These are phyloP conservation scores for Anoplophora glabripennis DNA, from an alignment of 1,140 invertebrate species.

Conservation along the genomic window DNA sequence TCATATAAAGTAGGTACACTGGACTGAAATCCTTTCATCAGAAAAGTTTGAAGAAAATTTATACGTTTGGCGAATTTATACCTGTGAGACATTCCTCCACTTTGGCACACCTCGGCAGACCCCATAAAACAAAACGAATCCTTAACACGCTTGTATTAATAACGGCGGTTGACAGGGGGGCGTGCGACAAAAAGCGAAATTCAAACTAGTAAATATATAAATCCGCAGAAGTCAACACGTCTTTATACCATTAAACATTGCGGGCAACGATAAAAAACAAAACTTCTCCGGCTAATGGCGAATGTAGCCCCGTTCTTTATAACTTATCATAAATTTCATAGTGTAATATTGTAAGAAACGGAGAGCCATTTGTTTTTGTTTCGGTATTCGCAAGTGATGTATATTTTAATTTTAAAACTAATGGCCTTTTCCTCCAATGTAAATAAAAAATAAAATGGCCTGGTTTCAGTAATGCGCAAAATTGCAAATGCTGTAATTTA, in stretches of 20 bases:
- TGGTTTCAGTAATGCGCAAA: slow-evolving; percentile 2
- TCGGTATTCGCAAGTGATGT: slow-evolving; percentile 40
- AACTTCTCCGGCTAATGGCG: slow-evolving; percentile 22
- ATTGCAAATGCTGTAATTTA: slow-evolving; percentile 8
- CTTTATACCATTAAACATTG: slow-evolving; percentile 12
- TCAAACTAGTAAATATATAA: slow-evolving; percentile 12
- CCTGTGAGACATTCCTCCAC: too few relatives aligned
- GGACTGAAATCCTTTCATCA: too few relatives aligned
- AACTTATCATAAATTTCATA: slow-evolving; percentile 42
- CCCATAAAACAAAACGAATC: too few relatives aligned
- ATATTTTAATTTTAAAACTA: slow-evolving; percentile 44
- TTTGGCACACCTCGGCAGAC: too few relatives aligned
- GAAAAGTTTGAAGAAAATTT: too few relatives aligned
- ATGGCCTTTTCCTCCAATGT: slow-evolving; percentile 21
- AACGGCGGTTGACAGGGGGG: too few relatives aligned
- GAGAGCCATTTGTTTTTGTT: slow-evolving; percentile 42
- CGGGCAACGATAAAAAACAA: slow-evolving; percentile 18
- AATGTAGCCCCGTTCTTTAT: slow-evolving; percentile 35
- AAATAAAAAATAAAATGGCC: slow-evolving; percentile 14
- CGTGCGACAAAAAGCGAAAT: too few relatives aligned
- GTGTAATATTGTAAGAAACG: slow-evolving; percentile 41
- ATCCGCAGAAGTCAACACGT: slow-evolving; percentile 16
- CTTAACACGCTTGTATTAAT: too few relatives aligned
- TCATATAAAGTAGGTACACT: too few relatives aligned
- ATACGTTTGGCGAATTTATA: too few relatives aligned